Base-by-base conservation (phyloP, 2,888 invertebrate species). In the Drosophila putrida region DNA sequence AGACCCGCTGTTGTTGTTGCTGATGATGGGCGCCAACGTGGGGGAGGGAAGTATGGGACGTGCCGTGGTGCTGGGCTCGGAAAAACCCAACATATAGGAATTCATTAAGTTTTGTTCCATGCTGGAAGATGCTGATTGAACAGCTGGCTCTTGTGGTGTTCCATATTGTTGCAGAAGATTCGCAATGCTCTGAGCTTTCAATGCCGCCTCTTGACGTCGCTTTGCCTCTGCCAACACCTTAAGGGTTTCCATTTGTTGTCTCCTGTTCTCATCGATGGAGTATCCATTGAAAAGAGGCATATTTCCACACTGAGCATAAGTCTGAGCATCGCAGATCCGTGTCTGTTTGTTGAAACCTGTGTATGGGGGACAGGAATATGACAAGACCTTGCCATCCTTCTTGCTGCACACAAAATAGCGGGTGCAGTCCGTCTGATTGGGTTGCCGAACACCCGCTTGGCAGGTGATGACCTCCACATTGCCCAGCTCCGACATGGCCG, bases 321-420 rank as follows among this genome's bases (percentile, higher is more conserved):
- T 92, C 20, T 88, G 84, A 0, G 91, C 90, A 72, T 93, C 93
- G 59, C 94, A 94, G 4, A 93, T 91, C 62, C 92, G 91, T 4
- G 91, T 91, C 35, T 91, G 90, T 31, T 89, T 78, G 75, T 93
- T 94, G 71, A 94, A 94, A 0, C 92, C 94, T 0, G 94, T 93
- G 41, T 91, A 92, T 1, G 90, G 87, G 0, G 94, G 93, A 71
- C 94, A 94, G 1, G 92, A 90, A 75, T 93, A 94, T 15, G 93
- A 92, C 5, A 92, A 77, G 0, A 93, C 90, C 33, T 89, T 90
- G 6, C 93, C 92, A 53, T 91, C 92, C 68, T 91, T 92, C 28
- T 92, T 92, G 72, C 93, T 93, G 75, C 94, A 94, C 0, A 93
- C 92, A 71, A 93, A 94, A 70, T 94, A 94, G 31, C 91, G 93